These are phyloP conservation scores for Stictonetta naevosa DNA, from an alignment of 2,113 vertebrate species.

Conservation along the genomic window DNA sequence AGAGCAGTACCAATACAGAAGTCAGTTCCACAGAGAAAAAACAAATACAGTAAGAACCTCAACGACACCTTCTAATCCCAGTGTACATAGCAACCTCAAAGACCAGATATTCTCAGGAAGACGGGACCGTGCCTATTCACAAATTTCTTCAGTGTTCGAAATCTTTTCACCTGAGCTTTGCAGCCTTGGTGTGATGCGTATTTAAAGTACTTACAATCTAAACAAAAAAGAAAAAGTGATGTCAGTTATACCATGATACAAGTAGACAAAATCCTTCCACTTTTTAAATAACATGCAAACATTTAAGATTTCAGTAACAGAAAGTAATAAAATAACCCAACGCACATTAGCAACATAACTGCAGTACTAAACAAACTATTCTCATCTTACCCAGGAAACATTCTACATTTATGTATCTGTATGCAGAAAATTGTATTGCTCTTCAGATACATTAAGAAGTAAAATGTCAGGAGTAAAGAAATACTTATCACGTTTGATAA, in stretches of 20 bases:
- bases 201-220: slow-evolving; percentile 80
- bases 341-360: not conserved
- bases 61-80: not conserved
- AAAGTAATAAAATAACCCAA: not conserved
- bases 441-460: not conserved
- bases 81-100: not conserved
- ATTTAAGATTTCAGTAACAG: not conserved
- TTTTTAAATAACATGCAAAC: not conserved
- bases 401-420: not conserved
- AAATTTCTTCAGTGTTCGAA: slow-evolving; percentile 75
- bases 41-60: not conserved
- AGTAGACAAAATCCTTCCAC: not conserved
- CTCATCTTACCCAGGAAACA: not conserved
- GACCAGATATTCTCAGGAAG: slow-evolving; percentile 2
- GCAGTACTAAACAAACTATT: not conserved
- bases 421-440: not conserved
- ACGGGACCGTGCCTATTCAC: slow-evolving; percentile 63
- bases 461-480: not conserved
- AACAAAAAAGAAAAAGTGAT: not conserved
- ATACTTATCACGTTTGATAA: not conserved
- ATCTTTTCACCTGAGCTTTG: slow-evolving; percentile 60
- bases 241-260: not conserved
- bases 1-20: not conserved
- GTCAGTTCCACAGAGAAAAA: not conserved
- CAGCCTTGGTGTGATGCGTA: slow-evolving; percentile 69